Conservation (phyloP, 2,888 invertebrate genomes). For the Dryomyza anilis region DNA sequence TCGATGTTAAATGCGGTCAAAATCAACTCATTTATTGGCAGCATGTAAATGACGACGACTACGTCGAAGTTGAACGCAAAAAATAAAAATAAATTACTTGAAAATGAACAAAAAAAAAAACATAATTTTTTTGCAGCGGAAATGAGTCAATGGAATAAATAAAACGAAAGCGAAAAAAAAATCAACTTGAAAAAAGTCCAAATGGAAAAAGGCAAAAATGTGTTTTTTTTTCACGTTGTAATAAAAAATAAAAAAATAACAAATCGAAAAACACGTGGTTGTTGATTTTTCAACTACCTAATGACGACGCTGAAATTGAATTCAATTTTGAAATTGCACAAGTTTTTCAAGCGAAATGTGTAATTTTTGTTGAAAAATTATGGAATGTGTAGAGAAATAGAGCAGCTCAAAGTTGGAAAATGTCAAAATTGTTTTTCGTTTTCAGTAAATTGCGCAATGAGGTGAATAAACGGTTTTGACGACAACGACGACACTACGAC, state of each 20-base stretch:
- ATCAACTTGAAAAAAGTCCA: neutral
- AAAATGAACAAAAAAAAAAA: neutral
- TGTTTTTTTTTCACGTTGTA: too few relatives aligned
- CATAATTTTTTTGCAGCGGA: constrained; percentile 3
- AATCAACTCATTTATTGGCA: constrained; percentile 3
- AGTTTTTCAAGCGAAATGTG: neutral
- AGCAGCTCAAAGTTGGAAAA: neutral
- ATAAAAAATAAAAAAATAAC: neutral
- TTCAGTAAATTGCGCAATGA: neutral
- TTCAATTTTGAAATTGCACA: neutral
- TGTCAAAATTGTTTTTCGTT: neutral
- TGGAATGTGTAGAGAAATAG: neutral
- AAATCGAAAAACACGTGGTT: neutral
- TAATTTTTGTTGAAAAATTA: neutral
- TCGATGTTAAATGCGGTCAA: constrained; percentile 14
- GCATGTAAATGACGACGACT: neutral
- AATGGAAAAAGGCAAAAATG: too few relatives aligned
- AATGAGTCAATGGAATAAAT: constrained; percentile 4
- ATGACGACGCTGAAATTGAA: neutral
- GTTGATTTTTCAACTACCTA: neutral
- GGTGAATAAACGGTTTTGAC: too few relatives aligned
- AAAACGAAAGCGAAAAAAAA: neutral
- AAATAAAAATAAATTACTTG: neutral
- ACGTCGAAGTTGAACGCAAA: neutral
- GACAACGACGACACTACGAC: too few relatives aligned